These are phyloP conservation scores for Dendronephthya gigantea DNA, from an alignment of 64 coral and sea anemone genomes.

Conservation along the genomic window DNA sequence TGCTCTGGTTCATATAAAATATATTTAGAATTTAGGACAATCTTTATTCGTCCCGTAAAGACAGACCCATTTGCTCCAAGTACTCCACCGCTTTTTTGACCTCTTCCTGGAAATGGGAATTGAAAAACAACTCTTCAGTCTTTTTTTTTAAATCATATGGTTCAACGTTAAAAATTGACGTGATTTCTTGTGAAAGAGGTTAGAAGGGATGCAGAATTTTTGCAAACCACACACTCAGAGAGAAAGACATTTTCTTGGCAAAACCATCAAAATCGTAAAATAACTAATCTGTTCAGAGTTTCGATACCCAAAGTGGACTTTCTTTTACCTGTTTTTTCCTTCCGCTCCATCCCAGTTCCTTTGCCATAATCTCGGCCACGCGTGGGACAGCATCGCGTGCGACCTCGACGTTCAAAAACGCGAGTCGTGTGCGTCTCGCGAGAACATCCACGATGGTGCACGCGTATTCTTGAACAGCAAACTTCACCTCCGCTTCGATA, in stretches of 20 bases:
- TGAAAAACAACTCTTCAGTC: background rate
- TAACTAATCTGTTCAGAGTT: background rate
- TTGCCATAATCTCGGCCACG: slow-evolving; percentile 85
- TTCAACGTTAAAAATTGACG: background rate
- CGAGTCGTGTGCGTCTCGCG: slow-evolving; percentile 74
- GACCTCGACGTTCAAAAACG: slow-evolving; percentile 70
- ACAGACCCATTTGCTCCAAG: background rate
- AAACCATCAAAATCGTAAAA: too few relatives aligned
- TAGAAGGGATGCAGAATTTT: too few relatives aligned
- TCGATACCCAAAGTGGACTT: background rate
- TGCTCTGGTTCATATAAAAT: background rate
- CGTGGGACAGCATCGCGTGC: slow-evolving; percentile 59
- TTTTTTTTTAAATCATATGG: background rate
- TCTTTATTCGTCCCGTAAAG: background rate
- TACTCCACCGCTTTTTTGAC: background rate
- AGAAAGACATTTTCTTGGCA: background rate
- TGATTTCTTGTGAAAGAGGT: too few relatives aligned
- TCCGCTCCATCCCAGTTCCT: slow-evolving; percentile 74
- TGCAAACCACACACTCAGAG: too few relatives aligned
- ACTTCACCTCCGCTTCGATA: slow-evolving; percentile 90
- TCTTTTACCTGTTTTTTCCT: slow-evolving; percentile 55
- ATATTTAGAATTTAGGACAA: background rate
- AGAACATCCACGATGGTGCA: slow-evolving; percentile 80
- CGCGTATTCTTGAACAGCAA: slow-evolving; percentile 73
- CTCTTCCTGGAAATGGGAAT: background rate